Evolutionary conservation across 2,888 invertebrate species (phyloP).

Genomic region (Biston betularia): DNA sequence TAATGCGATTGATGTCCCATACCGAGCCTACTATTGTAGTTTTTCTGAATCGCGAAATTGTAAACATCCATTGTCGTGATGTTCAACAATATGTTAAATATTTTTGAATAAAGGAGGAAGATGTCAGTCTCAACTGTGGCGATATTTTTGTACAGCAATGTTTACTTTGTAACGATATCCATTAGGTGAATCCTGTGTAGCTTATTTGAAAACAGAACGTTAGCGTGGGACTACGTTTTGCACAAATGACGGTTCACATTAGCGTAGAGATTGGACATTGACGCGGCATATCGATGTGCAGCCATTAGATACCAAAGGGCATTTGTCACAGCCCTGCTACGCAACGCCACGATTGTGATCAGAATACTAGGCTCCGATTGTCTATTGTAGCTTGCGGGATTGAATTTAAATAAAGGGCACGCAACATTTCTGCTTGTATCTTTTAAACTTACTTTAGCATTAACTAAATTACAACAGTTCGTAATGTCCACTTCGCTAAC

Average conservation of each 20-base stretch:
- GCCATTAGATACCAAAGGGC: conserved; percentile 58
- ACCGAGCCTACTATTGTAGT: conserved; percentile 33
- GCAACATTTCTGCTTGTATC: conserved; percentile 38
- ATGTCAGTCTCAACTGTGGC: neutral
- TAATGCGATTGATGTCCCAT: conserved; percentile 20
- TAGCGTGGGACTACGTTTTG: conserved; percentile 16
- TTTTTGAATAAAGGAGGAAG: conserved; percentile 22
- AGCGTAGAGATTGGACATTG: conserved; percentile 43
- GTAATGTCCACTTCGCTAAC: conserved; percentile 9
- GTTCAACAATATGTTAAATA: conserved; percentile 31
- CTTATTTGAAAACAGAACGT: conserved; percentile 12
- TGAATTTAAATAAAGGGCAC: conserved; percentile 53
- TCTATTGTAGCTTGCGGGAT: conserved; percentile 41
- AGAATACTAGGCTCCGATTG: conserved; percentile 62
- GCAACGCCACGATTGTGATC: conserved; percentile 56
- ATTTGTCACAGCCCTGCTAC: conserved; percentile 51
- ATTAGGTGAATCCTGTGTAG: conserved; percentile 1
- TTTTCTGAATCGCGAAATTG: conserved; percentile 21
- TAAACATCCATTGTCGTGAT: conserved; percentile 33
- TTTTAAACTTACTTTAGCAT: conserved; percentile 17
- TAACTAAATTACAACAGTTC: neutral
- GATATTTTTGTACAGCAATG: conserved; percentile 16
- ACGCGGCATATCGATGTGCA: conserved; percentile 55
- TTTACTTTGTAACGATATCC: conserved; percentile 3
- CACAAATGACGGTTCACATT: conserved; percentile 39